Evolutionary conservation across 2,888 invertebrate species (phyloP), one percentile per base, ranked within the genome.

Genomic region (Falcaria lacertinaria): DNA sequence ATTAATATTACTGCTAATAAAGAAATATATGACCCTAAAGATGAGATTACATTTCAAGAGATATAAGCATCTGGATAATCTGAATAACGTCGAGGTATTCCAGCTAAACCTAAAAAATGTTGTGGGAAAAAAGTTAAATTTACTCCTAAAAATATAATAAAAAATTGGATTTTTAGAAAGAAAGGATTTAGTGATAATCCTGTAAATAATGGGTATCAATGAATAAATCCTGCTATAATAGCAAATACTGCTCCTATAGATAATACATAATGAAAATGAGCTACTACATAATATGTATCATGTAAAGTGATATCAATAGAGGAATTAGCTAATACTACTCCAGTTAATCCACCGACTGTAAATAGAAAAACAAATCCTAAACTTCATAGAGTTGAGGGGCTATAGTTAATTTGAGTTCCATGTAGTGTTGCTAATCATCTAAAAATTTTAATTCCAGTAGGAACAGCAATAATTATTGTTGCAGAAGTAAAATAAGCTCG

Each of bases 401-500:
- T 91, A 61, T 89, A 91, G 41, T 82, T 85, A 64, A 94, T 71
- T 89, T 91, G 90, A 17, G 91, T 82, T 54, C 94, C 94, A 66
- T 92, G 91, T 15, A 94, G 54, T 11, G 94, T 94, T 0, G 93
- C 93, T 81, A 94, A 63, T 92, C 94, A 95, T 22, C 94, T 78
- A 82, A 95, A 95, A 85, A 96, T 91, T 91, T 95, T 95, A 91
- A 96, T 94, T 57, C 95, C 95, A 14, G 95, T 96, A 0, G 95
- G 95, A 0, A 96, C 91, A 0, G 94, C 95, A 94, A 96, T 96
- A 91, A 96, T 94, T 92, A 95, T 95, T 14, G 95, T 96, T 0
- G 94, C 95, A 36, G 95, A 93, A 0, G 95, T 95, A 77, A 96
- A 96, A 75, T 95, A 96, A 15, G 95, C 95, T 79, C 95, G 94